Evolutionary conservation across 2,113 vertebrate genomes (phyloP).

Genomic region (Melanerpes formicivorus): DNA sequence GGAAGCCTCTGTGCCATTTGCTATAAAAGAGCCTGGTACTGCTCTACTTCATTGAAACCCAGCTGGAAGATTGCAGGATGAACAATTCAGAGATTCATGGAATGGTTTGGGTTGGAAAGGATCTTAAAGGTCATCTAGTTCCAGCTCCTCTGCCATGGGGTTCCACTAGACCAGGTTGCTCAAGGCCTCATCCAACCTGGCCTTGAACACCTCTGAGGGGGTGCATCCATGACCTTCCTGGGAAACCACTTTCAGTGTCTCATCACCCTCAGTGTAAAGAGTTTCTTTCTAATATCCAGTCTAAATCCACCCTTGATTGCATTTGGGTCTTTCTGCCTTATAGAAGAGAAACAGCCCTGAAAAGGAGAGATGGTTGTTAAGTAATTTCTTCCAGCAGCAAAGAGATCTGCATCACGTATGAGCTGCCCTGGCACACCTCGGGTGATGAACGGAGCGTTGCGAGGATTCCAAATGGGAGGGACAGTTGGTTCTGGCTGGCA

Average conservation of each 20-base stretch:
- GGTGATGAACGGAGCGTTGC: background rate
- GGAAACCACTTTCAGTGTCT: too few relatives aligned
- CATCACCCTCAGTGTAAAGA: too few relatives aligned
- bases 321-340: conserved; percentile 1
- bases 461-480: background rate
- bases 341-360: background rate
- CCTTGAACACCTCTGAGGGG: too few relatives aligned
- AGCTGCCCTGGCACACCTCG: background rate
- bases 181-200: too few relatives aligned
- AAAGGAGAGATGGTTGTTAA: background rate
- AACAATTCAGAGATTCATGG: background rate
- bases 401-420: background rate
- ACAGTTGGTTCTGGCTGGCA: background rate
- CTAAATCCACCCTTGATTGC: background rate
- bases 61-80: conserved; percentile 43
- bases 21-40: conserved; percentile 74
- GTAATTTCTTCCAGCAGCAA: background rate
- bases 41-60: conserved; percentile 51
- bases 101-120: too few relatives aligned
- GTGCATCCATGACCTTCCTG: too few relatives aligned
- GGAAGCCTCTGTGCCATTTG: conserved; percentile 56
- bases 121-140: too few relatives aligned
- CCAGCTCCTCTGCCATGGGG: too few relatives aligned
- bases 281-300: too few relatives aligned
- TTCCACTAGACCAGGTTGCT: too few relatives aligned